Conservation (phyloP, 2,888 invertebrate species). For the Hololepta plana region DNA sequence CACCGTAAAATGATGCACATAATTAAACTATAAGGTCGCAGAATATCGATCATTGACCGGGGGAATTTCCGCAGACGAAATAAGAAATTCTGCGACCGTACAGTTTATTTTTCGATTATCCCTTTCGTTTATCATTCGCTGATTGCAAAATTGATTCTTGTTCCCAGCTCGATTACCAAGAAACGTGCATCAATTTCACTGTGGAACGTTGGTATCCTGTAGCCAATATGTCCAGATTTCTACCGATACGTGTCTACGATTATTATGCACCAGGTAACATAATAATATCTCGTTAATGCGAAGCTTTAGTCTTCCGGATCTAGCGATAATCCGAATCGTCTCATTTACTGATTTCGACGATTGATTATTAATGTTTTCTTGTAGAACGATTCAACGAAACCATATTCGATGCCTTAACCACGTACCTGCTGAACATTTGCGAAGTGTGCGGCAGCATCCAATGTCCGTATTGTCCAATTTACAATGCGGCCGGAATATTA, state of each 20-base stretch:
- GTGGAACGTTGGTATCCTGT: slow-evolving; percentile 92
- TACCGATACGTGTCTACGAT: slow-evolving; percentile 81
- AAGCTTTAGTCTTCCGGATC: background rate
- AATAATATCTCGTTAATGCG: background rate
- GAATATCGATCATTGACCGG: background rate
- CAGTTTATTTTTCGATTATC: background rate
- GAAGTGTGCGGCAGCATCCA: slow-evolving; percentile 90
- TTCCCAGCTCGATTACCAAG: slow-evolving; percentile 58
- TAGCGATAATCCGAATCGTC: background rate
- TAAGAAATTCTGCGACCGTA: background rate
- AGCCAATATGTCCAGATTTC: slow-evolving; percentile 87
- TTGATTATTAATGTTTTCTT: no score
- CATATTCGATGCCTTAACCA: slow-evolving; percentile 72
- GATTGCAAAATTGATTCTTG: slow-evolving; percentile 6
- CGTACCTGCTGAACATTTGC: slow-evolving; percentile 77
- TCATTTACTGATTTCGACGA: no score
- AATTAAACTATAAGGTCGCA: background rate
- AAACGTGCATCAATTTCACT: slow-evolving; percentile 81
- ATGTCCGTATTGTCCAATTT: slow-evolving; percentile 81
- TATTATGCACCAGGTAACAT: slow-evolving; percentile 81
- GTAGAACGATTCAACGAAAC: slow-evolving; percentile 83
- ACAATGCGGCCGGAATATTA: slow-evolving; percentile 40
- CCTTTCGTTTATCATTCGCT: background rate
- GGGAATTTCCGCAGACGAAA: no score
- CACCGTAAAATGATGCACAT: background rate